Percentiles rank a stretch among this genome's conserved stretches.
phyloP scores from a whole-genome alignment of 1,140 invertebrate species.

The Coptotermes formosanus region DNA sequence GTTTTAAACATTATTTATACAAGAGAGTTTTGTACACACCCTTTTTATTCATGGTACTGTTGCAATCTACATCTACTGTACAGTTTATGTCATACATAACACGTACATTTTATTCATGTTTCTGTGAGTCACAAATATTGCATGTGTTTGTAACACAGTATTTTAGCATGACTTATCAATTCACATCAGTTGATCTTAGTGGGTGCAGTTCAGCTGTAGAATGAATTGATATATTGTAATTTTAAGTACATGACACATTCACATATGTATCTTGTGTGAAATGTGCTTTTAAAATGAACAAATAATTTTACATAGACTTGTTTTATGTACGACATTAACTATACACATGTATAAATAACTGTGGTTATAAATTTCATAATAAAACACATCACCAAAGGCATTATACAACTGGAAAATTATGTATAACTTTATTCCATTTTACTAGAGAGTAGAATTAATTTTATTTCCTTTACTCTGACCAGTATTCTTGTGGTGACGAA shows the following conservation, averaged over 20 bases:
- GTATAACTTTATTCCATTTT: background rate
- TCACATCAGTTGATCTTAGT: constrained; percentile 6
- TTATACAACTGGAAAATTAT: constrained; percentile 8
- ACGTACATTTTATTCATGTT: background rate
- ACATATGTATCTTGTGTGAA: background rate
- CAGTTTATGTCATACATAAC: background rate
- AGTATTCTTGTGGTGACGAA: background rate
- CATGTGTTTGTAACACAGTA: background rate
- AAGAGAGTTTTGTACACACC: background rate
- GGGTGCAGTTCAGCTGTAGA: background rate
- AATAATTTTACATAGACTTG: too few relatives aligned
- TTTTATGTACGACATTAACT: background rate
- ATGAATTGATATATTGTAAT: background rate
- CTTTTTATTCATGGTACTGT: constrained; percentile 4
- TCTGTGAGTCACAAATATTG: background rate
- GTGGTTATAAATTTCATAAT: constrained; percentile 6
- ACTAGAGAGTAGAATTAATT: background rate
- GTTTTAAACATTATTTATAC: constrained; percentile 18
- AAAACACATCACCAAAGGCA: constrained; percentile 12
- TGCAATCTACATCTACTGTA: background rate
- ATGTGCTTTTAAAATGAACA: background rate
- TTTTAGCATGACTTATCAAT: background rate
- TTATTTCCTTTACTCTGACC: background rate
- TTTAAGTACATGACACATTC: background rate
- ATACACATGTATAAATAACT: background rate